These are phyloP conservation scores for Lasioglossum villosulum DNA, from an alignment of 2,888 invertebrate genomes.

Conservation along the genomic window DNA sequence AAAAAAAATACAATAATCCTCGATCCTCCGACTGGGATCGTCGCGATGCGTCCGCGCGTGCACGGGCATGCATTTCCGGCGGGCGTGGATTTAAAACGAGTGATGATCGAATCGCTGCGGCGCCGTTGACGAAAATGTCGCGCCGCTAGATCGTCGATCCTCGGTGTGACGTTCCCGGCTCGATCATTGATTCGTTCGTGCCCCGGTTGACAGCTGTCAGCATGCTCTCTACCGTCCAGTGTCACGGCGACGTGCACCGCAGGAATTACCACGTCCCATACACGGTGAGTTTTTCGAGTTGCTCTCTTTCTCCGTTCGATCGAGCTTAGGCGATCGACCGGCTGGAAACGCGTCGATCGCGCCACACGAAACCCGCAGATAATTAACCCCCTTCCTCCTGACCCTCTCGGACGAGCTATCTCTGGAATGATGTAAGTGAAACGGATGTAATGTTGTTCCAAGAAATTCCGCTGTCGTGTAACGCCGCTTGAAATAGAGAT, in stretches of 20 bases:
- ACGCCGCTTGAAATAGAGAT: slow-evolving; percentile 64
- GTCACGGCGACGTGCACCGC: slow-evolving; percentile 69
- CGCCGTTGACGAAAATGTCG: slow-evolving; percentile 40
- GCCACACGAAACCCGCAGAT: slow-evolving; percentile 2
- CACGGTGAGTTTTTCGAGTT: slow-evolving; percentile 62
- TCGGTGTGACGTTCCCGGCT: slow-evolving; percentile 37
- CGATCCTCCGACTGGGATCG: neutral
- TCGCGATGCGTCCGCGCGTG: slow-evolving; percentile 6
- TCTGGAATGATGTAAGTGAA: slow-evolving; percentile 58
- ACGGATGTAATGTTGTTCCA: slow-evolving; percentile 59
- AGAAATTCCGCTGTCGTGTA: slow-evolving; percentile 59
- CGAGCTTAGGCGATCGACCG: neutral
- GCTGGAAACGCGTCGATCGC: neutral
- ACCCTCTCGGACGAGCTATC: slow-evolving; percentile 32
- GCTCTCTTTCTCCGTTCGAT: neutral
- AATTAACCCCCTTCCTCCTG: slow-evolving; percentile 21
- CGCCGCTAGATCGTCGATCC: slow-evolving; percentile 41
- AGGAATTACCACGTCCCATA: slow-evolving; percentile 68
- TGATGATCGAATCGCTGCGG: slow-evolving; percentile 28
- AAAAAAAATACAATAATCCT: neutral
- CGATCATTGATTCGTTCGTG: slow-evolving; percentile 37
- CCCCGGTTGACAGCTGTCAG: slow-evolving; percentile 66
- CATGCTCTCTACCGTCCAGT: slow-evolving; percentile 75
- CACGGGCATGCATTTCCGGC: slow-evolving; percentile 17
- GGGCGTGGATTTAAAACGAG: neutral